Base-by-base conservation (phyloP, 2,113 vertebrate genomes). In the Dinomys branickii region DNA sequence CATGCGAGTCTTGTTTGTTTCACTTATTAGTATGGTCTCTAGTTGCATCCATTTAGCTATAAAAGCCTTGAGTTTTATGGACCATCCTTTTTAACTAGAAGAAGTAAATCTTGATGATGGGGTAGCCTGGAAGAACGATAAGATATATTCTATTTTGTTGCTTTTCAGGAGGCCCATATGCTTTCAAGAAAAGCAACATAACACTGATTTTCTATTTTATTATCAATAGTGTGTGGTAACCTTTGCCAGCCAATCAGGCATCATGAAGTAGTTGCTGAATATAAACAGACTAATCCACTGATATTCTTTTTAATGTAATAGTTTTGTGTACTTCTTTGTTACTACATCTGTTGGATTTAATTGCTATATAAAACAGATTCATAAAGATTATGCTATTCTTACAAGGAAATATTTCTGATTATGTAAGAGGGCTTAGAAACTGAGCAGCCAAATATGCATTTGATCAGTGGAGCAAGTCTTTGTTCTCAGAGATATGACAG, bases 401-500 rank as follows among this genome's bases (percentile, higher is more conserved):
- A 81, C 84, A 85, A 61, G 90, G 11, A 92, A 96, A 87, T 82
- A 58, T 91, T 30, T 90, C 61, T 90, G 77, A 63, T 91, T 85
- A 85, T 61, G 1, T 30, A 84, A 19, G 24, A 93, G 3, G 5
- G 12, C 84, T 90, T 50, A 69, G 33, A 65, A 67, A 92, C 22
- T 47, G 13, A 81, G 35, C 12, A 90, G 35, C 7, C 47, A 71
- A 47, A 33, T 58, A 50, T 11, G 7, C 30, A 65, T 73, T 87
- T 92, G 47, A 78, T 54, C 67, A 92, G 2, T 38, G 33, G 44
- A 75, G 14, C 12, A 90, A 90, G 89, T 65, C 8, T 83, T 90
- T 87, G 11, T 84, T 69, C n/a, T 71, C 41, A 13, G 50, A 90
- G 12, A 35, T 90, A 88, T 44, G 28, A 75, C 14, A 75, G 28